Evolutionary conservation across 2,797 vertebrate genomes (phyloP).

Genomic region (Pantherophis alleghaniensis): DNA sequence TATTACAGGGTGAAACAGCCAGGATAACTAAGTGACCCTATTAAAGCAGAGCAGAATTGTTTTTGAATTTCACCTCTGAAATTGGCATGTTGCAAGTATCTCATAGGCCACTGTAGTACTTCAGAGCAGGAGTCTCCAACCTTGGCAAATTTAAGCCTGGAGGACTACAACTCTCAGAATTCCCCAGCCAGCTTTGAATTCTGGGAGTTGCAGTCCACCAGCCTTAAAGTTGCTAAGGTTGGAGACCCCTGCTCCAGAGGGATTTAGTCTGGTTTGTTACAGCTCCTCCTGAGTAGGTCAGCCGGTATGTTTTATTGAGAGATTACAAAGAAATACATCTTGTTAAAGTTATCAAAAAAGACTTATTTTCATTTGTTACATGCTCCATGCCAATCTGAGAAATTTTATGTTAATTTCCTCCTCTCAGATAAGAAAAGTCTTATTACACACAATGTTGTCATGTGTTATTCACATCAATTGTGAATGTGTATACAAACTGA

Average conservation of each 20-base stretch:
- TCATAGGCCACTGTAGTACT: neutral
- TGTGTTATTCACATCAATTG: neutral
- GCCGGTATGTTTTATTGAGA: neutral
- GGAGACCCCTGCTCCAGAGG: neutral
- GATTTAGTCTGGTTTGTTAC: neutral
- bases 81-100: neutral
- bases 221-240: no score
- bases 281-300: neutral
- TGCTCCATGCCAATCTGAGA: neutral
- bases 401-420: neutral
- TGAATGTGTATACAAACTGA: neutral
- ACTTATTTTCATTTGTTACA: neutral
- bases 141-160: no score
- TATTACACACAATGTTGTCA: neutral
- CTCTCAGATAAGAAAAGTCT: neutral
- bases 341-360: neutral
- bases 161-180: no score
- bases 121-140: neutral
- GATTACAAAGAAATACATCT: neutral
- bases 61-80: neutral
- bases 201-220: no score
- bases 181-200: no score
- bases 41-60: neutral
- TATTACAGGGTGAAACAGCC: neutral
- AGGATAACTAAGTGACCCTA: neutral